A percentile compares a stretch with the other conserved stretches of the same genome.
Evolutionary conservation across 2,888 invertebrate genomes (phyloP).

Genomic region (Andrena minutula): DNA sequence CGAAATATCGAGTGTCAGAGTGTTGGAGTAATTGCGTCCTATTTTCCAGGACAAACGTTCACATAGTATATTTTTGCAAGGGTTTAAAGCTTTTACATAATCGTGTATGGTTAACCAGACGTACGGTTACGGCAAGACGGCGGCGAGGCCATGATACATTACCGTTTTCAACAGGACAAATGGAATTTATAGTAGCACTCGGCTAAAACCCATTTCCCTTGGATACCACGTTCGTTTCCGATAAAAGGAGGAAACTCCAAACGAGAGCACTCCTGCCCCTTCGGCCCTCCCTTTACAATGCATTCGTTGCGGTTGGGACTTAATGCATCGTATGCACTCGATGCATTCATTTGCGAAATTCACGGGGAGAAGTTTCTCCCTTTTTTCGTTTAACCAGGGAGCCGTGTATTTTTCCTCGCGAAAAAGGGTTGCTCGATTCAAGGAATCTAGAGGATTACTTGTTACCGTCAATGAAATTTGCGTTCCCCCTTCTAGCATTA

Average conservation of each 20-base stretch:
- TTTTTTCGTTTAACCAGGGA: not conserved
- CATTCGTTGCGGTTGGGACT: conserved; percentile 68
- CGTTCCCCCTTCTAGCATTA: not conserved
- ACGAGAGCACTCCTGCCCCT: conserved; percentile 61
- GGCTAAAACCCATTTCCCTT: conserved; percentile 70
- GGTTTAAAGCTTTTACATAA: conserved; percentile 50
- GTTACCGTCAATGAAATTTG: conserved; percentile 13
- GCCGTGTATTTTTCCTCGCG: conserved; percentile 5
- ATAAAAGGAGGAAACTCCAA: conserved; percentile 71
- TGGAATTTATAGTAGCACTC: conserved; percentile 74
- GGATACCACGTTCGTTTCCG: conserved; percentile 67
- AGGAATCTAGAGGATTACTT: conserved; percentile 14
- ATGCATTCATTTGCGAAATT: conserved; percentile 65
- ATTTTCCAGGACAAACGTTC: not conserved
- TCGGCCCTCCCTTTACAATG: conserved; percentile 61
- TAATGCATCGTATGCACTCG: conserved; percentile 68
- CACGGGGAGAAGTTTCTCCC: conserved; percentile 8
- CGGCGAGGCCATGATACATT: conserved; percentile 52
- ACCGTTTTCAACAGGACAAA: conserved; percentile 72
- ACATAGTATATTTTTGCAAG: not conserved
- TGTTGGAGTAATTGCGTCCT: not conserved
- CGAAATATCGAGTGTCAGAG: not conserved
- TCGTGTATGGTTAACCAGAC: conserved; percentile 51
- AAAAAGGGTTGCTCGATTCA: conserved; percentile 20
- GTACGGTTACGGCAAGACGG: conserved; percentile 33